These are phyloP conservation scores for Drosophila rellima DNA, from an alignment of 2,888 invertebrate genomes.

Conservation along the genomic window DNA sequence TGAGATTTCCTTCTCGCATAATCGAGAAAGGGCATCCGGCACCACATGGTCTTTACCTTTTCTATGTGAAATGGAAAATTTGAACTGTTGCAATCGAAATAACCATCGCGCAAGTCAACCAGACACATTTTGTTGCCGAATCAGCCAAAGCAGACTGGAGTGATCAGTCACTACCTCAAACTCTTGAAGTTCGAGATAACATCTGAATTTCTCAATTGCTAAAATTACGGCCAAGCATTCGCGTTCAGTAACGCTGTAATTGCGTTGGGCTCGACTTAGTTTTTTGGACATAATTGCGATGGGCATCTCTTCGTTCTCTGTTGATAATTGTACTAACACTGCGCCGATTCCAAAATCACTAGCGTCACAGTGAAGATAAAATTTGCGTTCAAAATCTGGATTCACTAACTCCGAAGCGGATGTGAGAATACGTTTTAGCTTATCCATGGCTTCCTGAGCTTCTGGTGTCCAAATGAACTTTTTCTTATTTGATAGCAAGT, in stretches of 20 bases:
- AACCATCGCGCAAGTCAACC: constrained; percentile 14
- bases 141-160: constrained; percentile 6
- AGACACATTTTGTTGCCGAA: constrained; percentile 17
- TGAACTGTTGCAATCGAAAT: constrained; percentile 11
- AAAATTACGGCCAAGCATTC: constrained; percentile 6
- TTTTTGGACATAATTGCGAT: constrained; percentile 16
- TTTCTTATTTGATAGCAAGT: constrained; percentile 1
- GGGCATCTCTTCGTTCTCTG: background rate
- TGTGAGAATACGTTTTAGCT: constrained; percentile 7
- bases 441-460: constrained; percentile 8
- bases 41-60: constrained; percentile 15
- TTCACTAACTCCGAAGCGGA: constrained; percentile 4
- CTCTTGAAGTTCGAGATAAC: constrained; percentile 18
- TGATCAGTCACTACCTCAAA: constrained; percentile 25
- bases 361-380: constrained; percentile 8
- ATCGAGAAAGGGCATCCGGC: background rate
- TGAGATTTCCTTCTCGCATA: background rate
- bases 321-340: constrained; percentile 6
- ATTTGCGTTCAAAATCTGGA: constrained; percentile 14
- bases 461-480: constrained; percentile 4
- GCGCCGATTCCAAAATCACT: constrained; percentile 13
- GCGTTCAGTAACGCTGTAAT: constrained; percentile 6
- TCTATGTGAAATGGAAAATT: constrained; percentile 10
- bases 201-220: background rate
- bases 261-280: constrained; percentile 1